phyloP scores from a whole-genome alignment of 2,888 invertebrate species.

The Bruchidius siliquastri region DNA sequence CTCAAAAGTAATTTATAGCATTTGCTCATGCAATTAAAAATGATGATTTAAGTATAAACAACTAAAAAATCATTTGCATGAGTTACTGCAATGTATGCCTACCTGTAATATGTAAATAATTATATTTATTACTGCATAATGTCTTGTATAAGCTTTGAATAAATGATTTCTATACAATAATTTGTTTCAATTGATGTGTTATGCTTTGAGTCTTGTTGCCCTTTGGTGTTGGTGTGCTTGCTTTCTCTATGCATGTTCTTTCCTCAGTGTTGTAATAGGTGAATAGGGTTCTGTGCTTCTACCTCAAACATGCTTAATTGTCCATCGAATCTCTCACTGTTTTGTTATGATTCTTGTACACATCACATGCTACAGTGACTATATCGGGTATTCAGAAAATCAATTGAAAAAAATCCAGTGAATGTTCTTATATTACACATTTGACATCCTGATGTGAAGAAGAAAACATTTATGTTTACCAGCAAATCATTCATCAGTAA shows the following conservation, averaged over 20 bases:
- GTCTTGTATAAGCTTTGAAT: not conserved
- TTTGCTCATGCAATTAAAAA: not conserved
- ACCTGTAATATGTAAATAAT: not conserved
- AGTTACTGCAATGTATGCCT: not conserved
- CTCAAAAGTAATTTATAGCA: not conserved
- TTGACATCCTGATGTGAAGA: too few species aligned
- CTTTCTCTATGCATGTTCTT: constrained; percentile 1
- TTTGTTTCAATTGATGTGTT: constrained; percentile 9
- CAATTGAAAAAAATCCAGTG: too few species aligned
- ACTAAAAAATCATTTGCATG: not conserved
- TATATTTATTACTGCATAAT: not conserved
- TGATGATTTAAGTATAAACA: not conserved
- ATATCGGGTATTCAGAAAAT: too few species aligned
- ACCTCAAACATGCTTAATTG: not conserved
- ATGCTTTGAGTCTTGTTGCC: constrained; percentile 28
- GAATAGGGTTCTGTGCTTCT: not conserved
- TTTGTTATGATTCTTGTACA: constrained; percentile 3
- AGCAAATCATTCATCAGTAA: too few species aligned
- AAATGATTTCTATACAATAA: not conserved
- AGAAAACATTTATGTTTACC: too few species aligned
- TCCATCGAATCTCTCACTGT: constrained; percentile 1
- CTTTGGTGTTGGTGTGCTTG: constrained; percentile 3
- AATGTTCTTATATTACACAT: too few species aligned
- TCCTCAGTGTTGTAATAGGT: not conserved
- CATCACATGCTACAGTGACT: not conserved